phyloP scores from a whole-genome alignment of 2,888 invertebrate genomes.

The Drosophila pseudotakahashii region DNA sequence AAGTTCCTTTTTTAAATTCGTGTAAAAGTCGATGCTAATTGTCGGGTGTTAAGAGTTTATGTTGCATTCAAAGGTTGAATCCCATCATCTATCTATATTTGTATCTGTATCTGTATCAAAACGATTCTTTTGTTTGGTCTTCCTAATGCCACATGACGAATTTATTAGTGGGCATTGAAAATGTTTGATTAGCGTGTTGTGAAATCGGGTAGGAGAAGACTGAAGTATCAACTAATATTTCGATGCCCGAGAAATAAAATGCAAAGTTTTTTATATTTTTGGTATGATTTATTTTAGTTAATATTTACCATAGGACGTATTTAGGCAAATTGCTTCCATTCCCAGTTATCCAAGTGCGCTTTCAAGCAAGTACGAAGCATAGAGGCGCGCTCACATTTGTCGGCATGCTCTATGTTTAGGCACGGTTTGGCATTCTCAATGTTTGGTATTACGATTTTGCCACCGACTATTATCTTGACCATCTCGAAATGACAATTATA shows the following conservation, averaged over 20 bases:
- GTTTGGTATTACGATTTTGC: not conserved
- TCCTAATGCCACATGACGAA: slow-evolving; percentile 62
- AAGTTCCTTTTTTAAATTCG: slow-evolving; percentile 58
- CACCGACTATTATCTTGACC: not conserved
- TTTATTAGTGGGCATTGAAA: slow-evolving; percentile 67
- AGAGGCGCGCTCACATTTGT: not conserved
- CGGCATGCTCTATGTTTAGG: not conserved
- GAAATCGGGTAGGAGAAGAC: slow-evolving; percentile 28
- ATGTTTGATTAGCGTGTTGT: slow-evolving; percentile 58
- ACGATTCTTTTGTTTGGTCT: slow-evolving; percentile 41
- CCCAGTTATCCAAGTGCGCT: not conserved
- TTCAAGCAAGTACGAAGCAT: not conserved
- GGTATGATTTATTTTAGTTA: not conserved
- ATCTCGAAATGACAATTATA: not conserved
- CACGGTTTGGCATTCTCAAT: not conserved
- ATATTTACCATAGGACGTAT: not conserved
- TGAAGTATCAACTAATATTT: not conserved
- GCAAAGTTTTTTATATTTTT: not conserved
- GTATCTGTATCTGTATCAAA: slow-evolving; percentile 6
- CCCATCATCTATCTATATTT: not conserved
- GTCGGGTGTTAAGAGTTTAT: slow-evolving; percentile 7
- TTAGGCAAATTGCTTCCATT: not conserved
- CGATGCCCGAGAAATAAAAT: not conserved
- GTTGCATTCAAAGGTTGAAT: slow-evolving; percentile 11
- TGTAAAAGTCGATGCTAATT: slow-evolving; percentile 56